These are phyloP conservation scores for Orchestes rusci DNA, from an alignment of 2,888 invertebrate species.

Conservation along the genomic window DNA sequence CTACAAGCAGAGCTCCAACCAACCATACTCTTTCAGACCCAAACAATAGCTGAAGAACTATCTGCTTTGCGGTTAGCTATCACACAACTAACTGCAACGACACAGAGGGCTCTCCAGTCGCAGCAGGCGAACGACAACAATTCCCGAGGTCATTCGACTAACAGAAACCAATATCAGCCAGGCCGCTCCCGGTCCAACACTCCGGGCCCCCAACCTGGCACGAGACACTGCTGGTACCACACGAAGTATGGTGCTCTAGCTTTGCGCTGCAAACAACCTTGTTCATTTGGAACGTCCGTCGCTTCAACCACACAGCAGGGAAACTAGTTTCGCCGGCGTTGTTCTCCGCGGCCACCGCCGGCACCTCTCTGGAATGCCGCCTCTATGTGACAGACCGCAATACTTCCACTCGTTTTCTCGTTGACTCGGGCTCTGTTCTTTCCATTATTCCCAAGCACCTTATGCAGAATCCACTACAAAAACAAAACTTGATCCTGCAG, in stretches of 20 bases:
- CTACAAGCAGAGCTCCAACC: no score
- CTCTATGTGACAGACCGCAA: not conserved
- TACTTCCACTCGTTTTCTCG: not conserved
- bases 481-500: not conserved
- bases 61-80: slow-evolving; percentile 3
- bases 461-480: not conserved
- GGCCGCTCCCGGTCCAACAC: not conserved
- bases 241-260: slow-evolving; percentile 1
- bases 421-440: not conserved
- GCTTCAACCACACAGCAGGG: no score
- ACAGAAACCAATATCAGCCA: not conserved
- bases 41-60: not conserved
- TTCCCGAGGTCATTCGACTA: not conserved
- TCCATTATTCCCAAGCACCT: not conserved
- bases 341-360: not conserved
- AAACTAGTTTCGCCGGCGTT: not conserved
- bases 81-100: not conserved
- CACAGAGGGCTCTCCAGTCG: not conserved
- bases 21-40: no score
- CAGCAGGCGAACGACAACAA: not conserved
- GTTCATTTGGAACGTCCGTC: no score
- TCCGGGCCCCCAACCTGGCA: not conserved
- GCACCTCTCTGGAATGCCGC: slow-evolving; percentile 1
- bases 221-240: slow-evolving; percentile 1
- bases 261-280: no score